A percentile compares a stretch with the other conserved stretches of the same genome.
These are phyloP conservation scores for Subanguina moxae DNA, from an alignment of 1,140 invertebrate species.

Conservation along the genomic window DNA sequence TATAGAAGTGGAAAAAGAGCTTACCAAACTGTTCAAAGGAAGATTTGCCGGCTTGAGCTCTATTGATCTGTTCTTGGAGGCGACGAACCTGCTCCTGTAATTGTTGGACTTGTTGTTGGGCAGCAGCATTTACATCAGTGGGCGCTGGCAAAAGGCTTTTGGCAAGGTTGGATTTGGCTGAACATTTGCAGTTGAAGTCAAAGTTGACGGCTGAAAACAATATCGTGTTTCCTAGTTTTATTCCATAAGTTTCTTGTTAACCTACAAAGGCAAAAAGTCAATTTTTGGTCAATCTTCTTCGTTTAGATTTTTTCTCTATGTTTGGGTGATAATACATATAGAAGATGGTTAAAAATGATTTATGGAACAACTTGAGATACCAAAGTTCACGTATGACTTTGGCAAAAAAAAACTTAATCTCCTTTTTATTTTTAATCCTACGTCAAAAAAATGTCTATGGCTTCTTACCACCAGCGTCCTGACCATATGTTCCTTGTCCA, in stretches of 20 bases:
- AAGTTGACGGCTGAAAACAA: slow-evolving; percentile 26
- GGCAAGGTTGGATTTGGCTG: slow-evolving; percentile 41
- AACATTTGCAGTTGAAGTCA: slow-evolving; percentile 46
- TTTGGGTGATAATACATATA: too few species aligned
- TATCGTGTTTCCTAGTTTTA: too few species aligned
- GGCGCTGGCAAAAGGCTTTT: slow-evolving; percentile 5
- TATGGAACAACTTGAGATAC: too few species aligned
- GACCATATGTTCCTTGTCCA: slow-evolving; percentile 10
- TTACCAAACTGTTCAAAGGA: slow-evolving; percentile 45
- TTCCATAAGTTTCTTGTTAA: too few species aligned
- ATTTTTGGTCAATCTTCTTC: too few species aligned
- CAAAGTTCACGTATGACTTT: too few species aligned
- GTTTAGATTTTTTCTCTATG: too few species aligned
- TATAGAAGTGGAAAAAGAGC: background rate
- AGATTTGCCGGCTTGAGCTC: slow-evolving; percentile 37
- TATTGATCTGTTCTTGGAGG: slow-evolving; percentile 41
- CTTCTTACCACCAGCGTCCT: background rate
- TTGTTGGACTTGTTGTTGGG: slow-evolving; percentile 46
- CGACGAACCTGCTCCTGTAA: slow-evolving; percentile 41
- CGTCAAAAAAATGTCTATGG: background rate
- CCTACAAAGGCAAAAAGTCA: too few species aligned
- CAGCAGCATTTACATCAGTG: slow-evolving; percentile 35
- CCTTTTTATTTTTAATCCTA: too few species aligned
- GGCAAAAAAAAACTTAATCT: too few species aligned
- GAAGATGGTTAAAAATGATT: too few species aligned